phyloP scores from a whole-genome alignment of 2,797 vertebrate genomes.

The Gambusia yucatana region DNA sequence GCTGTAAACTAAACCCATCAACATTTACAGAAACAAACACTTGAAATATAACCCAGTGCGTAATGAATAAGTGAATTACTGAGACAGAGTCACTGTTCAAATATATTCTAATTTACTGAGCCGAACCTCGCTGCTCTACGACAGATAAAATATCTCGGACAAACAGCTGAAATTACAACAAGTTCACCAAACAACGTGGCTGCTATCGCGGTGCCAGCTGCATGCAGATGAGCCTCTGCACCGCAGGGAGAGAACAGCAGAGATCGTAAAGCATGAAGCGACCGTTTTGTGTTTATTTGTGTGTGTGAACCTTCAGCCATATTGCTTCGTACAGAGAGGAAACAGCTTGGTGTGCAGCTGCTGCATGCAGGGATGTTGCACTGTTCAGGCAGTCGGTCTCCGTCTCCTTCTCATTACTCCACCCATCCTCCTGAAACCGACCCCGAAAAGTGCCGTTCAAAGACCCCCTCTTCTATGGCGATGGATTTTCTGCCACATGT shows the following conservation, averaged over 20 bases:
- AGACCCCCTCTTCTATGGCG: constrained; percentile 37
- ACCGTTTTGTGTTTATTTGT: constrained; percentile 12
- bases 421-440: constrained; percentile 2
- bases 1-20: background rate
- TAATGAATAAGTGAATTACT: background rate
- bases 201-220: constrained; percentile 19
- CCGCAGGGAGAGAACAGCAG: constrained; percentile 20
- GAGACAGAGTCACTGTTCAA: background rate
- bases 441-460: constrained; percentile 34
- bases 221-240: constrained; percentile 44
- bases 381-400: constrained; percentile 2
- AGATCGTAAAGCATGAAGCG: constrained; percentile 14
- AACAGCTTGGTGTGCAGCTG: constrained; percentile 21
- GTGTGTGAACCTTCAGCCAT: constrained; percentile 27
- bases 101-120: background rate
- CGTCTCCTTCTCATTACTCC: constrained; percentile 9
- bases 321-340: background rate
- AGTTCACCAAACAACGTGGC: constrained; percentile 31
- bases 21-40: background rate
- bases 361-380: constrained; percentile 56
- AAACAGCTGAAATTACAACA: constrained; percentile 30
- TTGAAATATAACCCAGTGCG: background rate
- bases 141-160: constrained; percentile 25
- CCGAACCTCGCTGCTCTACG: background rate
- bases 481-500: constrained; percentile 57